These are phyloP conservation scores for Drosophila grimshawi DNA, from an alignment of 1,140 invertebrate species.

Conservation along the genomic window DNA sequence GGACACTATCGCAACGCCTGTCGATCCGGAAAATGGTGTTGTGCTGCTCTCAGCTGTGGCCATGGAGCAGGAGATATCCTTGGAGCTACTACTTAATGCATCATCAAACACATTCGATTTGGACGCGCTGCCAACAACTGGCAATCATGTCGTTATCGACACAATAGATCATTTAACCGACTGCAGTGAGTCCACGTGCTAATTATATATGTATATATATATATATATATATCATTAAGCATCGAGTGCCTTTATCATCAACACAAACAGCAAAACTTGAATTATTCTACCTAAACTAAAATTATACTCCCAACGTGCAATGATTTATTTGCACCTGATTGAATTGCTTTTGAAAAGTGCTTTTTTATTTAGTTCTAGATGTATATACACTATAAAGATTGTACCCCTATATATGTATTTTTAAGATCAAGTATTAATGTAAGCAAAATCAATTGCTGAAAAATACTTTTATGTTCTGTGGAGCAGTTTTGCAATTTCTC, in stretches of 20 bases:
- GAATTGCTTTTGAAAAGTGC: conserved; percentile 46
- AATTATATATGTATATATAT: not conserved
- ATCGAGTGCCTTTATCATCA: conserved; percentile 15
- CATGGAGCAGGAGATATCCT: conserved; percentile 55
- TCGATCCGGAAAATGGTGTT: conserved; percentile 35
- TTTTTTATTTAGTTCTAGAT: conserved; percentile 54
- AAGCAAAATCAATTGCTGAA: conserved; percentile 22
- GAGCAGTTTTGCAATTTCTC: not conserved
- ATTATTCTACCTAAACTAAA: conserved; percentile 22
- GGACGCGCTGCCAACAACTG: conserved; percentile 33
- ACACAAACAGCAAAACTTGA: not conserved
- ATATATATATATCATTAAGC: not conserved
- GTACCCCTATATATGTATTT: conserved; percentile 33
- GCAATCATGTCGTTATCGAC: conserved; percentile 41
- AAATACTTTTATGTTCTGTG: not conserved
- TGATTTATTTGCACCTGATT: conserved; percentile 40
- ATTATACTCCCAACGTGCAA: conserved; percentile 38
- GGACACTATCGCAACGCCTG: conserved; percentile 33
- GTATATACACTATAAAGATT: conserved; percentile 26
- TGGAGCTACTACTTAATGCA: conserved; percentile 62
- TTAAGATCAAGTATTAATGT: conserved; percentile 43
- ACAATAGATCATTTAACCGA: conserved; percentile 41
- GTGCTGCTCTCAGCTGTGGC: conserved; percentile 28
- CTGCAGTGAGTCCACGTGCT: conserved; percentile 44
- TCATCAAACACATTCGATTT: conserved; percentile 56